Evolutionary conservation across 2,113 vertebrate species (phyloP).

Genomic region (Coturnix japonica): DNA sequence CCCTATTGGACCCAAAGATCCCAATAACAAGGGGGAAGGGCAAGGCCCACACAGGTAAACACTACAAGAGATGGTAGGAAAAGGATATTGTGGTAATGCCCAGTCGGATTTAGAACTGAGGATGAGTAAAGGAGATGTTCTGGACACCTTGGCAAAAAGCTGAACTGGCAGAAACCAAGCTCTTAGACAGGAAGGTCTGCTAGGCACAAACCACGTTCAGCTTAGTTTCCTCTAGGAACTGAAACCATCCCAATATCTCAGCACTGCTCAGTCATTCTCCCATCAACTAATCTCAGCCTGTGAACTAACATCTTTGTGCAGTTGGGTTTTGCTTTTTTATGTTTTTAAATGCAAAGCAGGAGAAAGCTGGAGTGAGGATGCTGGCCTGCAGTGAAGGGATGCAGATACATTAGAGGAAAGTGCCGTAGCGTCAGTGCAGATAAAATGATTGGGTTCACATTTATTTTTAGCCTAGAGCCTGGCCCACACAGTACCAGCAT

Average conservation of each 20-base stretch:
- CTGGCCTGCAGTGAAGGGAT: not conserved
- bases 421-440: not conserved
- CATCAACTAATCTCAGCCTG: not conserved
- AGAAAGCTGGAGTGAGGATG: not conserved
- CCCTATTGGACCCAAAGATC: not conserved
- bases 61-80: not conserved
- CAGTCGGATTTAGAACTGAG: not conserved
- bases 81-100: accelerated
- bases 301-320: not conserved
- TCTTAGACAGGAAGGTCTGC: not conserved
- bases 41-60: not conserved
- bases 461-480: not conserved
- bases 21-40: accelerated
- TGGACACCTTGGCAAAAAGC: not conserved
- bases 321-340: not conserved
- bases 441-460: not conserved
- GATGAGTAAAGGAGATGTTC: not conserved
- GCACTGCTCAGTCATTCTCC: not conserved
- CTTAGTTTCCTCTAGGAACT: not conserved
- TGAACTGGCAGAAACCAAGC: not conserved
- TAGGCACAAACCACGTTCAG: not conserved
- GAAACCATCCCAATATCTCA: not conserved
- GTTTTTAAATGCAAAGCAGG: not conserved
- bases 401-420: not conserved
- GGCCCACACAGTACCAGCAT: not conserved